Evolutionary conservation across 53 echinoderm and acorn worm genomes (phyloP).

Genomic region (Zoroaster sp.): DNA sequence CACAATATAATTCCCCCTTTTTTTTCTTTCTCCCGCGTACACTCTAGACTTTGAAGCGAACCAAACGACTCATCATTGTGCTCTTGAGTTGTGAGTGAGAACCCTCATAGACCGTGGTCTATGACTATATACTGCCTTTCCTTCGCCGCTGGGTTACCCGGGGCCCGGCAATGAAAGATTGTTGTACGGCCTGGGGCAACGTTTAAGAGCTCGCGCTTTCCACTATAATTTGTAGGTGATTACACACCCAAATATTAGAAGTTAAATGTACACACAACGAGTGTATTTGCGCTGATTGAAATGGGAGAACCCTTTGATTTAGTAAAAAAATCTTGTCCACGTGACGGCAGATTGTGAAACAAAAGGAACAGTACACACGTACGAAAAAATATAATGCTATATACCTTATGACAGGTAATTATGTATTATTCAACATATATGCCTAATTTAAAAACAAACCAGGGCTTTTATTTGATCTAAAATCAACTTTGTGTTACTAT

Average conservation of each 20-base stretch:
- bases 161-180: slow-evolving; percentile 27
- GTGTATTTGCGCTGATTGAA: slow-evolving; percentile 44
- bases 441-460: not conserved
- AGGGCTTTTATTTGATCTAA: too few relatives aligned
- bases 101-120: not conserved
- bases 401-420: not conserved
- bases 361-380: not conserved
- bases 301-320: slow-evolving; percentile 36
- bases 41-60: not conserved
- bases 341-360: not conserved
- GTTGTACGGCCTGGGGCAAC: slow-evolving; percentile 48
- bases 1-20: not conserved
- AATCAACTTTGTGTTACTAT: too few relatives aligned
- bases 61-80: not conserved
- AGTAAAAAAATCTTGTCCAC: slow-evolving; percentile 8
- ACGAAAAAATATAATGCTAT: not conserved
- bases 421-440: too few relatives aligned
- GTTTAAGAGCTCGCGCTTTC: slow-evolving; percentile 48
- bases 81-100: slow-evolving; percentile 7
- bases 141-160: slow-evolving; percentile 12
- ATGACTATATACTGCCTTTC: not conserved
- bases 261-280: slow-evolving; percentile 34
- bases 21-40: not conserved
- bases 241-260: slow-evolving; percentile 52
- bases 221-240: slow-evolving; percentile 51